Evolutionary conservation across 2,888 invertebrate species (phyloP).

Genomic region (Adelognathus sp.): DNA sequence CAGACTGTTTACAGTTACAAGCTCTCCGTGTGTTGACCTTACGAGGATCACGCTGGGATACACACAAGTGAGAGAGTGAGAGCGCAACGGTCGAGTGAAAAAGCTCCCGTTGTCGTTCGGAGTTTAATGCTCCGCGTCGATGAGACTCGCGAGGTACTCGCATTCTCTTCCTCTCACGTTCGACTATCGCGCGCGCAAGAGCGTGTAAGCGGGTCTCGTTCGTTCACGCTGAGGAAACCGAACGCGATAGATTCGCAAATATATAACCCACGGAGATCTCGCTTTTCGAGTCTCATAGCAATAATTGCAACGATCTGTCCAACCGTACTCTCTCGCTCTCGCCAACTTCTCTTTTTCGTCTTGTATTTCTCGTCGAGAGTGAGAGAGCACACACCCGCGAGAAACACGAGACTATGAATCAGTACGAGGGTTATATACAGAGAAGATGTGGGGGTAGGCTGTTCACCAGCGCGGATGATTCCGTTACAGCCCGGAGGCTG

Average conservation of each 20-base stretch:
- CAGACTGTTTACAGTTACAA: slow-evolving; percentile 53
- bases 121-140: slow-evolving; percentile 41
- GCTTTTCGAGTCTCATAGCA: slow-evolving; percentile 26
- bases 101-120: slow-evolving; percentile 38
- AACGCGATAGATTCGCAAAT: slow-evolving; percentile 23
- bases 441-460: slow-evolving; percentile 9
- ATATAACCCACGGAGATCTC: neutral
- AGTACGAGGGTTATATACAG: slow-evolving; percentile 13
- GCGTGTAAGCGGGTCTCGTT: slow-evolving; percentile 6
- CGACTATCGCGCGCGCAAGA: neutral
- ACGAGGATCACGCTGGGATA: neutral
- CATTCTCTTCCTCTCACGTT: neutral
- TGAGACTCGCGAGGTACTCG: neutral
- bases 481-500: slow-evolving; percentile 78
- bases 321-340: neutral
- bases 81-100: slow-evolving; percentile 37
- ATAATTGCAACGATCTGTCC: slow-evolving; percentile 49
- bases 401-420: neutral
- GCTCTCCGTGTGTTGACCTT: slow-evolving; percentile 50
- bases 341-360: slow-evolving; percentile 14
- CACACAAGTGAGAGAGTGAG: neutral
- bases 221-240: slow-evolving; percentile 31
- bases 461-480: slow-evolving; percentile 68
- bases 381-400: neutral
- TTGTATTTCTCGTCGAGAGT: neutral